phyloP scores from a whole-genome alignment of 2,797 vertebrate genomes.

The Falco rusticolus region DNA sequence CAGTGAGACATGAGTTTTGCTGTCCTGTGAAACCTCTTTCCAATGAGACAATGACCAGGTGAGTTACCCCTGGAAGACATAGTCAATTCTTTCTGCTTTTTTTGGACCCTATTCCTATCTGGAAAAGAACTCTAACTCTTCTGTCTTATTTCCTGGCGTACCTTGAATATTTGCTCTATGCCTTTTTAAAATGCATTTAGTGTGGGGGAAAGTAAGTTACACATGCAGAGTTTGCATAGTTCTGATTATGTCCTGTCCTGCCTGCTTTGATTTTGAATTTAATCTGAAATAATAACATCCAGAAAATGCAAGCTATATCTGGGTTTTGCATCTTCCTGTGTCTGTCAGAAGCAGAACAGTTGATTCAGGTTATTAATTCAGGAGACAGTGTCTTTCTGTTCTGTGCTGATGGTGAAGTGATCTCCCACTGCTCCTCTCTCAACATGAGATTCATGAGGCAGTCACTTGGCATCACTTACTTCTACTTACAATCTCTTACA shows the following conservation, averaged over 20 bases:
- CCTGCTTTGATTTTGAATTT: conserved; percentile 10
- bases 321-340: conserved; percentile 2
- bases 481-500: conserved; percentile 20
- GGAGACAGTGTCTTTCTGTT: background rate
- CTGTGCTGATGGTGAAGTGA: conserved; percentile 47
- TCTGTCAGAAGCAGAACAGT: conserved; percentile 17
- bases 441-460: conserved; percentile 43
- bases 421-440: conserved; percentile 52
- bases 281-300: background rate
- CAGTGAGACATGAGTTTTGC: background rate
- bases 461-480: conserved; percentile 46
- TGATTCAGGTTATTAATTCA: conserved; percentile 54
- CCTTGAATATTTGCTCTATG: background rate
- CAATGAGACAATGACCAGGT: background rate
- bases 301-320: background rate
- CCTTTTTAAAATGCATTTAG: background rate
- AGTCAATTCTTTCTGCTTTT: background rate
- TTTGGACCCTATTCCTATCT: background rate
- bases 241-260: background rate
- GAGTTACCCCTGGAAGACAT: background rate
- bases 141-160: background rate
- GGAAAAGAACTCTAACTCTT: background rate
- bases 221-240: background rate
- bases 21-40: background rate
- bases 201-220: background rate